Base-by-base conservation (phyloP, 1,140 invertebrate genomes). In the Ladona fulva region DNA sequence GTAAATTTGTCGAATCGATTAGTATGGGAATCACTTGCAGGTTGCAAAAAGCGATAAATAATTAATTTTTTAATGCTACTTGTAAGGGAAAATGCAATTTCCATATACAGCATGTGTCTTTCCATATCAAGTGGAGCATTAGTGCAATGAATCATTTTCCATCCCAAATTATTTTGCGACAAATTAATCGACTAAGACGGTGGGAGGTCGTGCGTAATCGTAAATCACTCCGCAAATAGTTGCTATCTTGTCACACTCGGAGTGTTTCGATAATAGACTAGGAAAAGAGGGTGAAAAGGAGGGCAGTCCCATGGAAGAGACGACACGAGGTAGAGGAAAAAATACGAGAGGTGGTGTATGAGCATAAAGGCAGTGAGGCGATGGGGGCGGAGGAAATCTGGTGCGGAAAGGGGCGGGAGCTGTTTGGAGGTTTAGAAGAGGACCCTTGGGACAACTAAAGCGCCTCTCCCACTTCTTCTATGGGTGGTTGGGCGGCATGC, bases 361-460 rank as follows among this genome's bases (percentile, higher is more conserved):
- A 11, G 44, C 44, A 52, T 10, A 19, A 52, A 52, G 44, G 10
- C 10, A 52, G 44, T 19, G 52, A 66, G 52, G 52, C 52, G 1
- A 66, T 66, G 52, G 52, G 12, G 14, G 52, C 1, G 16, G 52
- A 3, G 52, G 52, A 66, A 12, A 12, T n/a, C n/a, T 19, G 52
- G 52, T 37, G 29, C 14, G 14, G 12, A 66, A 66, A 22, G 52
- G 52, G 52, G 14, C 16, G 52, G 14, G 52, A 22, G 52, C 52
- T 3, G 52, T 66, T 66, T 66, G 52, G 52, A 66, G 52, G 52
- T 66, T 66, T 66, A 5, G 16, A 66, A 66, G 52, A 66, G 52
- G 52, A 66, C 52, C 52, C 52, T 66, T 66, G 52, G 52, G 52
- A 66, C 52, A 66, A 19, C n/a, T 66, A 66, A 52, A 52, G 44